phyloP scores from a whole-genome alignment of 2,797 vertebrate species.

The Serranus cabrilla region DNA sequence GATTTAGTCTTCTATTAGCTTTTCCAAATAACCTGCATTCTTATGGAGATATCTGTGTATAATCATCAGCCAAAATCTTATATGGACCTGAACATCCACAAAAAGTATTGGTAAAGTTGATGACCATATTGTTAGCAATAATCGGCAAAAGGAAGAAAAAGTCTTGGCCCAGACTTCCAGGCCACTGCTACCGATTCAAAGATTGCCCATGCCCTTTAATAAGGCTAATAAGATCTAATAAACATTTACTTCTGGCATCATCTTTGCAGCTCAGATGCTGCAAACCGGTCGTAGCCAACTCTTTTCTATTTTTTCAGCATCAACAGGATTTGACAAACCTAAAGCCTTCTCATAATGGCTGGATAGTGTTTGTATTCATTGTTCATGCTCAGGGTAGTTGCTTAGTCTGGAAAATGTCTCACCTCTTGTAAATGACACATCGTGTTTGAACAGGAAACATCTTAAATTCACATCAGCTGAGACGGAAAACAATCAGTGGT shows the following conservation, averaged over 20 bases:
- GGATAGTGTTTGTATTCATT: slow-evolving; percentile 57
- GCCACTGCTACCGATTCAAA: background rate
- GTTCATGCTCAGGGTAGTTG: slow-evolving; percentile 39
- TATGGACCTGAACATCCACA: too few species aligned
- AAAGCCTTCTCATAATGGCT: slow-evolving; percentile 11
- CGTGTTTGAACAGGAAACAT: slow-evolving; percentile 39
- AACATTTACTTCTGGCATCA: background rate
- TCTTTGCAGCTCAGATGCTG: slow-evolving; percentile 1
- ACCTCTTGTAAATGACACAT: slow-evolving; percentile 33
- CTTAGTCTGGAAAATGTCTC: slow-evolving; percentile 53
- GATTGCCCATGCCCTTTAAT: background rate
- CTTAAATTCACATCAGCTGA: slow-evolving; percentile 18
- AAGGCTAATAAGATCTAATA: background rate
- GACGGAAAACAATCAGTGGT: slow-evolving; percentile 25
- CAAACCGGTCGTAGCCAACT: background rate
- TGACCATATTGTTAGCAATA: too few species aligned
- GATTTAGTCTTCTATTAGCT: too few species aligned
- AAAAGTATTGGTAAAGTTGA: too few species aligned
- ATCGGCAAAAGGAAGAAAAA: too few species aligned
- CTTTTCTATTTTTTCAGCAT: background rate
- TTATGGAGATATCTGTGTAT: too few species aligned
- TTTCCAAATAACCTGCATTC: too few species aligned
- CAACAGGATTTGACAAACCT: slow-evolving; percentile 21
- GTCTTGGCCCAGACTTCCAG: too few species aligned
- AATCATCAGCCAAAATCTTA: too few species aligned